phyloP scores from a whole-genome alignment of 1,140 invertebrate genomes.

The Megalonaias nervosa region DNA sequence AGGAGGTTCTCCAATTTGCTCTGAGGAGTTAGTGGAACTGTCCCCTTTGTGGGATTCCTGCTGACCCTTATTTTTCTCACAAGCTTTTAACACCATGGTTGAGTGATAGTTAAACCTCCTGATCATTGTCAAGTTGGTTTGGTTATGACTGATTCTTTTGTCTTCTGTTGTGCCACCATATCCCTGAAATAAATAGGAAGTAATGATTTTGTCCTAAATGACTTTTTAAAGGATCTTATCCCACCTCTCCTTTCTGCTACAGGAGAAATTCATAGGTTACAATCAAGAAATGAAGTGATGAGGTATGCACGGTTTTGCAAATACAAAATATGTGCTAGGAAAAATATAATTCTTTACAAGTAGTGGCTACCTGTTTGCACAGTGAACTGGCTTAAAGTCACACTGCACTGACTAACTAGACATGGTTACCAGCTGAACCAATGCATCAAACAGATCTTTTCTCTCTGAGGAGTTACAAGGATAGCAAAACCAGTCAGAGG shows the following conservation, averaged over 20 bases:
- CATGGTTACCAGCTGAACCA: too few relatives aligned
- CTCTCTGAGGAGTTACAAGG: too few relatives aligned
- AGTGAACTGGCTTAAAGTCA: too few relatives aligned
- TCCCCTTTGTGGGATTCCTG: slow-evolving; percentile 14
- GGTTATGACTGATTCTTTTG: slow-evolving; percentile 41
- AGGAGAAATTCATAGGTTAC: neutral
- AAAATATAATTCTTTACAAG: too few relatives aligned
- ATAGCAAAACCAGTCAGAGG: too few relatives aligned
- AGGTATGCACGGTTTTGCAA: neutral
- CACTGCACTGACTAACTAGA: too few relatives aligned
- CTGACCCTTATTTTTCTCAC: slow-evolving; percentile 64
- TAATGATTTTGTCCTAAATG: neutral
- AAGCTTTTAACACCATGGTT: slow-evolving; percentile 94
- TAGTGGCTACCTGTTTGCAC: too few relatives aligned
- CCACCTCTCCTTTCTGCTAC: neutral
- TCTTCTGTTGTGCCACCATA: slow-evolving; percentile 57
- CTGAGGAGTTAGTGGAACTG: slow-evolving; percentile 19
- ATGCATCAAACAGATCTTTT: too few relatives aligned
- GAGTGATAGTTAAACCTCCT: slow-evolving; percentile 97
- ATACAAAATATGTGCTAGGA: neutral
- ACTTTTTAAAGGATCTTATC: neutral
- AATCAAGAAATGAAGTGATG: too few relatives aligned
- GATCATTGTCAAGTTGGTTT: slow-evolving; percentile 91
- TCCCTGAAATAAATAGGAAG: slow-evolving; percentile 44
- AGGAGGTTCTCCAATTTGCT: too few relatives aligned